These are phyloP conservation scores for Pteropus alecto DNA, from an alignment of 2,113 vertebrate species.

Conservation along the genomic window DNA sequence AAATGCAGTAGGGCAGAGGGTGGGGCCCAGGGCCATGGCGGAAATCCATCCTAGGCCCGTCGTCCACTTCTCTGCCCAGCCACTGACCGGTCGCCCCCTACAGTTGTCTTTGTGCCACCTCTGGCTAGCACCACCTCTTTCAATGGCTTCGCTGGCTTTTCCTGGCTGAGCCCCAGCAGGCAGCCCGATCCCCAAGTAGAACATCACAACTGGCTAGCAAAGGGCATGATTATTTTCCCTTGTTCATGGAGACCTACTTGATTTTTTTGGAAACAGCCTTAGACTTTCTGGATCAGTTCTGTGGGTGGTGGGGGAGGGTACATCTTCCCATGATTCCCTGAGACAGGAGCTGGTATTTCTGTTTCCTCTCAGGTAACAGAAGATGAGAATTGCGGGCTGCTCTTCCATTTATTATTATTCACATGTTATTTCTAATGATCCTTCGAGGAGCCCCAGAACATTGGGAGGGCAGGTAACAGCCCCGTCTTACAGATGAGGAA, in stretches of 20 bases:
- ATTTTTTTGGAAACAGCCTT: neutral
- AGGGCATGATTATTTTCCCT: neutral
- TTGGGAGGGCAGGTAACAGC: neutral
- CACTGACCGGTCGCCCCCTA: neutral
- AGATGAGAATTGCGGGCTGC: neutral
- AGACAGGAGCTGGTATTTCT: neutral
- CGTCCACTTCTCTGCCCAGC: neutral
- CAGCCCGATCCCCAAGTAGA: neutral
- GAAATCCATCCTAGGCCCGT: neutral
- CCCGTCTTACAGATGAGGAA: neutral
- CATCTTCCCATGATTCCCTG: neutral
- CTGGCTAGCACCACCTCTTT: neutral
- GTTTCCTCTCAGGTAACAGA: neutral
- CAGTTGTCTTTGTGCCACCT: neutral
- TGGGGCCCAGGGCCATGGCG: fast-evolving
- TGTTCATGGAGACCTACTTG: neutral
- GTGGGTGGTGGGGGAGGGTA: neutral
- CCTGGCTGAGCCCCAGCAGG: neutral
- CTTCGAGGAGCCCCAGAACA: neutral
- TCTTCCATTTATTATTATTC: neutral
- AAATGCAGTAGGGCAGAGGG: neutral
- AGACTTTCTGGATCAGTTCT: neutral
- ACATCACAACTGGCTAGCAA: fast-evolving
- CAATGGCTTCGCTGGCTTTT: neutral
- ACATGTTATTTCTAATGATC: neutral